Percentiles rank a stretch among this genome's conserved stretches.
Evolutionary conservation across 2,888 invertebrate genomes (phyloP).

Genomic region (Drosophila bunnanda): DNA sequence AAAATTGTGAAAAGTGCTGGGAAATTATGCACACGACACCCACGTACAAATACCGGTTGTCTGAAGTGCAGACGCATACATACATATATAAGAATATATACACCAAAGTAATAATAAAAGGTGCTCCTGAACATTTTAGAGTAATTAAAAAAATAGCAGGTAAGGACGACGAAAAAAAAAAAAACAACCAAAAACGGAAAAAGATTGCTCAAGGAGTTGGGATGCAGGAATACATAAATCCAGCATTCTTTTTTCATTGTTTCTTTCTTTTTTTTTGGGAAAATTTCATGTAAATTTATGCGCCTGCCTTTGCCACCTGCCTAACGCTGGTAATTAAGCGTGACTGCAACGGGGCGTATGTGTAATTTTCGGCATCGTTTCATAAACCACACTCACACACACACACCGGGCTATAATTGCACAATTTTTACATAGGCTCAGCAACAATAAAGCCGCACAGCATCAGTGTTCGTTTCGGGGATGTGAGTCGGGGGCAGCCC

Average conservation of each 20-base stretch:
- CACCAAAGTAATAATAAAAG: conserved; percentile 52
- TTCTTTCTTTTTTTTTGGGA: conserved; percentile 42
- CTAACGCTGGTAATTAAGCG: conserved; percentile 72
- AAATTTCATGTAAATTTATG: conserved; percentile 77
- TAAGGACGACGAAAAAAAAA: conserved; percentile 24
- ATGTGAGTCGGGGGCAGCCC: conserved; percentile 45
- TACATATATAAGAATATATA: not conserved
- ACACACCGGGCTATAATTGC: conserved; percentile 47
- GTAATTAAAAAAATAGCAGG: conserved; percentile 76
- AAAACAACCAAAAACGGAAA: conserved; percentile 29
- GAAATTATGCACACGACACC: conserved; percentile 74
- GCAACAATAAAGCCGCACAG: conserved; percentile 71
- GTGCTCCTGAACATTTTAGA: conserved; percentile 77
- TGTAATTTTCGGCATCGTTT: conserved; percentile 80
- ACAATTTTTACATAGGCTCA: conserved; percentile 79
- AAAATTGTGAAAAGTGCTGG: conserved; percentile 78
- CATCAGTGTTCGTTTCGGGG: conserved; percentile 11
- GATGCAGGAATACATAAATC: conserved; percentile 64
- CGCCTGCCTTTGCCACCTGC: conserved; percentile 56
- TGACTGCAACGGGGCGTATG: conserved; percentile 78
- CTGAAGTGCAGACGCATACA: conserved; percentile 58
- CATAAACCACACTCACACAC: conserved; percentile 67
- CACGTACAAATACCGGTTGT: conserved; percentile 60
- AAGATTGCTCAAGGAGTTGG: conserved; percentile 62
- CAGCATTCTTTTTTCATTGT: conserved; percentile 46